Evolutionary conservation across 2,888 invertebrate species (phyloP).

Genomic region (Apamea epomidion): DNA sequence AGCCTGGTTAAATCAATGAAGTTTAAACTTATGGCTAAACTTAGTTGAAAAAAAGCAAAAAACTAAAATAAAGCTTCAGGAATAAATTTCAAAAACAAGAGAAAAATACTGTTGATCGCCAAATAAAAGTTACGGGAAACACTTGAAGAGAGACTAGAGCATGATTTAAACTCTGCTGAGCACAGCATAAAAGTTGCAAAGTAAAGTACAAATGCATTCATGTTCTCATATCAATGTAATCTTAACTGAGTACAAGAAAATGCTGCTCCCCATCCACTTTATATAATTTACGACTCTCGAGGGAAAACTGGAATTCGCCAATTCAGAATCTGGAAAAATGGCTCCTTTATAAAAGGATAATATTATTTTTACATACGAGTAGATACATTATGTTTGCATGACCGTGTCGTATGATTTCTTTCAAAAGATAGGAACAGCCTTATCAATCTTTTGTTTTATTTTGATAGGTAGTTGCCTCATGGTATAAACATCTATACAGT

Average conservation of each 20-base stretch:
- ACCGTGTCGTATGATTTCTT: conserved; percentile 12
- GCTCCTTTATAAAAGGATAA: conserved; percentile 18
- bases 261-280: conserved; percentile 43
- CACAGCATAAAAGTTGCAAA: conserved; percentile 24
- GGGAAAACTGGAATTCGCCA: conserved; percentile 39
- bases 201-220: conserved; percentile 20
- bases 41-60: not conserved
- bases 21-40: not conserved
- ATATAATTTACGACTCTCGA: conserved; percentile 49
- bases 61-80: not conserved
- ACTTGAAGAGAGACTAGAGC: not conserved
- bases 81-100: not conserved
- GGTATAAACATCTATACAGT: not conserved
- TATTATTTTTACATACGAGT: conserved; percentile 29
- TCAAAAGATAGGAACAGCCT: not conserved
- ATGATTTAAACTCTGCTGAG: conserved; percentile 9
- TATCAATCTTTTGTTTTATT: not conserved
- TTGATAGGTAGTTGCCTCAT: no score
- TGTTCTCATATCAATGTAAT: conserved; percentile 32
- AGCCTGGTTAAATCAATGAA: no score
- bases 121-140: not conserved
- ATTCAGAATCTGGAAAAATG: conserved; percentile 33
- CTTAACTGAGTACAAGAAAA: conserved; percentile 38
- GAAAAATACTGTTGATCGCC: not conserved
- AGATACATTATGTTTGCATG: conserved; percentile 5